Conservation (phyloP, 2,797 vertebrate species). For the Bradypus variegatus region DNA sequence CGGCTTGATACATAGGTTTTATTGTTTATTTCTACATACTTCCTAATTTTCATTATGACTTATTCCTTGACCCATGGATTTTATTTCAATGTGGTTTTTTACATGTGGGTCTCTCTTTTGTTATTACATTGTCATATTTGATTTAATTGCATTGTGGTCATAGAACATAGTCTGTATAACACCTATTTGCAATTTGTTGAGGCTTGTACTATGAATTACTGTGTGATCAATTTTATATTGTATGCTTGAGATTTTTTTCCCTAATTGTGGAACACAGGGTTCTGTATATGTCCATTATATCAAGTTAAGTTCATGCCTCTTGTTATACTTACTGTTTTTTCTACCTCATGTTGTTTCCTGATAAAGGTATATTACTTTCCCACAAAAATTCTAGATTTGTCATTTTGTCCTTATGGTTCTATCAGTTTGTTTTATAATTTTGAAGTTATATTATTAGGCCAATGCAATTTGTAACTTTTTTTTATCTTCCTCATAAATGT, state of each 20-base stretch:
- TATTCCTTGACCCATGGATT: not conserved
- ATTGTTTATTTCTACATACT: not conserved
- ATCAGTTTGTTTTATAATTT: not conserved
- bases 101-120: not conserved
- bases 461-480: not conserved
- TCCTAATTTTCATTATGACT: not conserved
- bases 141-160: not conserved
- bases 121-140: not conserved
- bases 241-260: not conserved
- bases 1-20: not conserved
- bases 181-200: not conserved
- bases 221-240: not conserved
- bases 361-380: not conserved
- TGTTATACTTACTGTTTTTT: not conserved
- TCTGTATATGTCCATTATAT: not conserved
- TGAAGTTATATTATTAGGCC: not conserved
- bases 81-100: not conserved
- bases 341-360: not conserved
- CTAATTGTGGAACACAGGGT: not conserved
- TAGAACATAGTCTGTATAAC: not conserved
- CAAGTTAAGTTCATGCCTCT: not conserved
- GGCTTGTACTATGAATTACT: not conserved
- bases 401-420: not conserved
- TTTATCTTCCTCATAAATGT: not conserved
- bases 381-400: not conserved